Base-by-base conservation (phyloP, 2,113 vertebrate species). In the Anhinga rufa region DNA sequence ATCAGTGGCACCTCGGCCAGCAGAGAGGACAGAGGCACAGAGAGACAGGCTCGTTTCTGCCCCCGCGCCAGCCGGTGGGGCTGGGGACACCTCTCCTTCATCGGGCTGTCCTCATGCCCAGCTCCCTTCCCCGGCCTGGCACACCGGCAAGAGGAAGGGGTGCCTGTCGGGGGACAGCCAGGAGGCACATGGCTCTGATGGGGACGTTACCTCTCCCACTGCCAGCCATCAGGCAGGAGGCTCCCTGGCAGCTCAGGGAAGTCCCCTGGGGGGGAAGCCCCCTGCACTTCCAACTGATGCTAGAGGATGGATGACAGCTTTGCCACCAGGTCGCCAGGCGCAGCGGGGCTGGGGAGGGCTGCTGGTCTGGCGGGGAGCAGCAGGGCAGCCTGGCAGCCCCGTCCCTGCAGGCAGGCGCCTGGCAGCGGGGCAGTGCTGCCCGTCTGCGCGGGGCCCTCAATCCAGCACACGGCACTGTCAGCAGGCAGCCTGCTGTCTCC, bases 401-500 rank as follows among this genome's bases (percentile, higher is more conserved):
- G 1, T 60, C 38, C 71, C 88, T 15, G 79, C 26, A 4, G 62
- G 78, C 89, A 62, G 49, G 61, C 9, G 11, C 85, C 83, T 69
- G 91, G 88, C 89, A 89, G 88, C 70, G 21, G 90, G 81, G 84
- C 86, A 66, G 82, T 1, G 34, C 90, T 85, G 95, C 92, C 84
- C 74, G 26, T 64, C 89, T 36, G 84, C 38, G 2, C 58, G 6
- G 86, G 95, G 88, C 93, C 95, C 80, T 93, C 95, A 75, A 69
- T 94, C 80, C 82, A 4, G 93, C 95, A 91, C 58, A 8, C 92
- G 20, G 96, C 95, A 74, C 96, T 87, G 96, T 96, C 96, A 96
- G 93, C 96, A 95, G 95, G 93, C 96, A 89, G 95, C 95, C 90
- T 94, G 96, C 95, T 95, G 98, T 98, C 98, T 97, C 97, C 90